Percentiles rank a stretch among this genome's conserved stretches.
Conservation (phyloP, 1,140 invertebrate genomes). For the Ips typographus region DNA sequence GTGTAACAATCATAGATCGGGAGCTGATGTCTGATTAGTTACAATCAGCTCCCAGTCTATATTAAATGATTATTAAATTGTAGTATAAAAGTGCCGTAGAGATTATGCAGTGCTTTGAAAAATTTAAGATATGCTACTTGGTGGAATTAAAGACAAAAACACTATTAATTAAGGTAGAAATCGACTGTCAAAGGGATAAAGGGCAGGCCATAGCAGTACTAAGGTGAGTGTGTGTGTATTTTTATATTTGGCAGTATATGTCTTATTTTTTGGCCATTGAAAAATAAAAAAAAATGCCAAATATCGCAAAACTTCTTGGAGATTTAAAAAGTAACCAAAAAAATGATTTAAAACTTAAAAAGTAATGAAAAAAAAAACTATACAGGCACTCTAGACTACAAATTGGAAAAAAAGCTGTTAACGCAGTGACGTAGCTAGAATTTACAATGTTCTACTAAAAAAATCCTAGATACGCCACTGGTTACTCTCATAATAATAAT, state of each 20-base stretch:
- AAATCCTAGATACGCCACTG: conserved; percentile 2
- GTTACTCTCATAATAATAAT: not conserved
- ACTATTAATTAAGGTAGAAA: not conserved
- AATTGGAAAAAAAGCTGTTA: conserved; percentile 40
- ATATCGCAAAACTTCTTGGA: not conserved
- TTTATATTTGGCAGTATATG: conserved; percentile 40
- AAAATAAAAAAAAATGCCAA: conserved; percentile 12
- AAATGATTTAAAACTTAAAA: not conserved
- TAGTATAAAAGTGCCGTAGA: conserved; percentile 43
- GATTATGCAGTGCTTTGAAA: conserved; percentile 49
- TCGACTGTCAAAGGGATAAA: too few species aligned
- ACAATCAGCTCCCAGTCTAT: not conserved
- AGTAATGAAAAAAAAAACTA: conserved; percentile 36
- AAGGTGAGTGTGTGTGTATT: conserved; percentile 5
- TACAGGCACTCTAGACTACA: conserved; percentile 48
- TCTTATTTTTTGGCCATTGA: conserved; percentile 11
- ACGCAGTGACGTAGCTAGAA: conserved; percentile 13
- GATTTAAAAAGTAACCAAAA: not conserved
- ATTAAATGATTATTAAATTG: conserved; percentile 2
- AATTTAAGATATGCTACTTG: conserved; percentile 48
- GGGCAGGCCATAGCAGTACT: not conserved
- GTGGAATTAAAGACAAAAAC: conserved; percentile 23
- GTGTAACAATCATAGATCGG: conserved; percentile 21
- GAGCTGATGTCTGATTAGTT: conserved; percentile 4
- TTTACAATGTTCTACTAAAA: too few species aligned